Percentiles rank a stretch among this genome's conserved stretches.
phyloP scores from a whole-genome alignment of 2,797 vertebrate species.

The Macrochelys suwanniensis region DNA sequence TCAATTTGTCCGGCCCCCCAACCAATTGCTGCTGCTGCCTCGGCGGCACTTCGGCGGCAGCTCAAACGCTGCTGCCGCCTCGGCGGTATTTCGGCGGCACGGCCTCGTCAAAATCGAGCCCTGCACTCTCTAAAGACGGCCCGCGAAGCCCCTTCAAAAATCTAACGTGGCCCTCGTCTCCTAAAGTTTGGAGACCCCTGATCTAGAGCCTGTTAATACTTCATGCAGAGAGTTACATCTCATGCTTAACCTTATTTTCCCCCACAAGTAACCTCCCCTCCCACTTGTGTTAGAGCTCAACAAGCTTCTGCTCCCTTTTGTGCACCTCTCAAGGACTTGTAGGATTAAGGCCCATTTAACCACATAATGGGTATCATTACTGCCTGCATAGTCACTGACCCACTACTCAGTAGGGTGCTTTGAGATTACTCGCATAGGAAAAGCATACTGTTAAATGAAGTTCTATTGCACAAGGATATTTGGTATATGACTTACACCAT shows the following conservation, averaged over 20 bases:
- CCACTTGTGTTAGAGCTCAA: not conserved
- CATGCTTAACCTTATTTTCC: not conserved
- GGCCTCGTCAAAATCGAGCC: too few species aligned
- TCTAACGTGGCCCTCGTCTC: too few species aligned
- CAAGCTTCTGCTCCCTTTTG: accelerated
- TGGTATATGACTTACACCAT: accelerated
- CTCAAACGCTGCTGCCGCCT: too few species aligned
- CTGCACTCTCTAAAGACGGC: too few species aligned
- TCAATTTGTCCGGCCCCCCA: too few species aligned
- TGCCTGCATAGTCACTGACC: accelerated
- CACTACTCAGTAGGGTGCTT: accelerated
- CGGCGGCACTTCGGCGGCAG: too few species aligned
- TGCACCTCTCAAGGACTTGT: not conserved
- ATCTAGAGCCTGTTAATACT: not conserved
- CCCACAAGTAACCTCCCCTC: not conserved
- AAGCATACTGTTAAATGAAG: accelerated
- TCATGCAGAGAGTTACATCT: not conserved
- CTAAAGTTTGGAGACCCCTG: too few species aligned
- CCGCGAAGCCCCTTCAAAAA: too few species aligned
- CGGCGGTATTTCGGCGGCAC: too few species aligned
- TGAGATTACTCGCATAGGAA: not conserved
- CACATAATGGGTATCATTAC: accelerated
- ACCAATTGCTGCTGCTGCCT: too few species aligned
- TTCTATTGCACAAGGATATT: not conserved
- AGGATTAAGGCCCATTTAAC: not conserved